Percentiles rank a stretch among this genome's conserved stretches.
These are phyloP conservation scores for Philypnodon macrostomus DNA, from an alignment of 2,797 vertebrate species.

Conservation along the genomic window DNA sequence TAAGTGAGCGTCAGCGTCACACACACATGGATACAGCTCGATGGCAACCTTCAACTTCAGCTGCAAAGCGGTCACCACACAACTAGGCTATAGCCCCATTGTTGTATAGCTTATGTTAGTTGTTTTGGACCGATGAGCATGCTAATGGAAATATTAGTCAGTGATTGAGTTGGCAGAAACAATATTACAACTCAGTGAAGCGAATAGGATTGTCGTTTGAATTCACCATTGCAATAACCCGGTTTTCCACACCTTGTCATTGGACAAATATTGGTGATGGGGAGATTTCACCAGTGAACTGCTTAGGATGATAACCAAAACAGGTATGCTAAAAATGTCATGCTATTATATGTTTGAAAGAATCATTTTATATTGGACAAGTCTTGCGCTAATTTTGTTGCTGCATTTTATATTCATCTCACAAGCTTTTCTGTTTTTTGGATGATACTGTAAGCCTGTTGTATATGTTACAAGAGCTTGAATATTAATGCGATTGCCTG, in stretches of 20 bases:
- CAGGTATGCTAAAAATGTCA: too few species aligned
- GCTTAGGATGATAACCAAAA: constrained; percentile 1
- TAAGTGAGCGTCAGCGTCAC: constrained; percentile 51
- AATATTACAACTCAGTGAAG: constrained; percentile 9
- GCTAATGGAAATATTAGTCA: not conserved
- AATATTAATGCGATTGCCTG: constrained; percentile 4
- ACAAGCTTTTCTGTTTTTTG: too few species aligned
- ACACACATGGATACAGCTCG: constrained; percentile 14
- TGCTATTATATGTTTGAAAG: too few species aligned
- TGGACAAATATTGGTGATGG: constrained; percentile 1
- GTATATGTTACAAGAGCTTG: not conserved
- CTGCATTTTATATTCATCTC: too few species aligned
- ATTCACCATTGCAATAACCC: constrained; percentile 8
- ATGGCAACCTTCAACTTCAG: constrained; percentile 43
- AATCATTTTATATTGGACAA: too few species aligned
- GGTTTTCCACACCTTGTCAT: constrained; percentile 9
- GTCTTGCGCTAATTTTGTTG: too few species aligned
- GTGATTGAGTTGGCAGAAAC: not conserved
- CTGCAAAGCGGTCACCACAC: constrained; percentile 21
- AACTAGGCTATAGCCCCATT: constrained; percentile 29
- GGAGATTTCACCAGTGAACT: not conserved
- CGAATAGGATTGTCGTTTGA: constrained; percentile 2
- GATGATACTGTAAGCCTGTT: not conserved
- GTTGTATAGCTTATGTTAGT: not conserved
- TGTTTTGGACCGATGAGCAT: not conserved